Evolutionary conservation across 2,888 invertebrate genomes (phyloP).

Genomic region (Metallyticus violacea): DNA sequence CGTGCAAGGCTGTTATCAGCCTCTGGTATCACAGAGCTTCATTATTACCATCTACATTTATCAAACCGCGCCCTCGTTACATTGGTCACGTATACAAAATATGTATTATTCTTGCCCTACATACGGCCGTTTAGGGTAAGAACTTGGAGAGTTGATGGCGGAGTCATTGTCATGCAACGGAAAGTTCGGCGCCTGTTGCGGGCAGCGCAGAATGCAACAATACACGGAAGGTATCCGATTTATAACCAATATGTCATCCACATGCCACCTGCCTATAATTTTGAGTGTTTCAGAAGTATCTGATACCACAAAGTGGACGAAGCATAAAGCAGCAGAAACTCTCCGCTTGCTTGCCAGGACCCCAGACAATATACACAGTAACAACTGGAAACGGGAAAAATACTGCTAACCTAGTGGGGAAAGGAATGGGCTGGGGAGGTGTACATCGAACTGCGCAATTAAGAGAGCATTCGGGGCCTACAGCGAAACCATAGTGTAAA

Average conservation of each 20-base stretch:
- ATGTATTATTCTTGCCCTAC: background rate
- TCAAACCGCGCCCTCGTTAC: conserved; percentile 16
- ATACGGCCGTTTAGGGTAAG: background rate
- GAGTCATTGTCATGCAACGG: background rate
- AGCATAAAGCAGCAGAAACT: no score
- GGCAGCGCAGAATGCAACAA: background rate
- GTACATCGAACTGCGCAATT: no score
- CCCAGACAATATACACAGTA: no score
- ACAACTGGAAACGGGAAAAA: no score
- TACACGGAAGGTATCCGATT: background rate
- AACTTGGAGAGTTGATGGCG: background rate
- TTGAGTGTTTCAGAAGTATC: no score
- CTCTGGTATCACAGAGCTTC: conserved; percentile 10
- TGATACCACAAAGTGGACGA: no score
- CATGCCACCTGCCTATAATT: background rate
- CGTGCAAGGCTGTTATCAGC: conserved; percentile 1
- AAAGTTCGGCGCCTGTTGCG: background rate
- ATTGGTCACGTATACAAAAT: background rate
- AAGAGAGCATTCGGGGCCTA: no score
- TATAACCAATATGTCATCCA: background rate
- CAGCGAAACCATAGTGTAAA: no score
- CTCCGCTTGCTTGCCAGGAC: no score
- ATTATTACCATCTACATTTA: conserved; percentile 22
- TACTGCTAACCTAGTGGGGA: no score
- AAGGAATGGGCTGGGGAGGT: no score